A percentile compares a stretch with the other conserved stretches of the same genome.
phyloP scores from a whole-genome alignment of 2,113 vertebrate species.

The Pterocles orientalis region DNA sequence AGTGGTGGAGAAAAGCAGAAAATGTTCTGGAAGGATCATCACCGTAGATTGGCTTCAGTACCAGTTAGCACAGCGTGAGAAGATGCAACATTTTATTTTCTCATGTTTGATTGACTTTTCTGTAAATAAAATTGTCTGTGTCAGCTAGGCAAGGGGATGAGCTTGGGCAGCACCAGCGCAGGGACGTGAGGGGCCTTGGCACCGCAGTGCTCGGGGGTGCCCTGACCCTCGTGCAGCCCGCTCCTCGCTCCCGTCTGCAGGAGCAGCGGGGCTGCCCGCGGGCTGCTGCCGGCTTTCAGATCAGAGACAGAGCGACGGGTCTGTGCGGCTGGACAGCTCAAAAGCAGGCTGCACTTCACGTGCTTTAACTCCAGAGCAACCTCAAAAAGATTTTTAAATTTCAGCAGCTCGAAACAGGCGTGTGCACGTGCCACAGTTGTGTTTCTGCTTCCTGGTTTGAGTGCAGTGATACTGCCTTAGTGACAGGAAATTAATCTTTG shows the following conservation, averaged over 20 bases:
- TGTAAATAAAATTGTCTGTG: neutral
- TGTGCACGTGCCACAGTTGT: neutral
- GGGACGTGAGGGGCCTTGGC: too few species aligned
- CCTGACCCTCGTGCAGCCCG: neutral
- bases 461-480: neutral
- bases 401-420: neutral
- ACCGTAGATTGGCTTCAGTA: constrained; percentile 10
- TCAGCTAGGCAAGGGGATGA: neutral
- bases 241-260: neutral
- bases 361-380: neutral
- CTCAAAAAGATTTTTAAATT: neutral
- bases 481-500: neutral
- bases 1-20: neutral
- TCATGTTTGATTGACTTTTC: neutral
- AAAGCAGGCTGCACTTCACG: neutral
- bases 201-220: neutral
- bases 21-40: neutral
- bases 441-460: neutral
- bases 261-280: neutral
- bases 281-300: neutral
- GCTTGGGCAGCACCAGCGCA: neutral
- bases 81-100: neutral
- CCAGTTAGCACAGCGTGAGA: constrained; percentile 12
- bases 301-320: neutral
- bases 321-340: neutral